Evolutionary conservation across 1,140 invertebrate genomes (phyloP), one percentile per base, ranked within the genome.

Genomic region (Drosophila sturtevanti): DNA sequence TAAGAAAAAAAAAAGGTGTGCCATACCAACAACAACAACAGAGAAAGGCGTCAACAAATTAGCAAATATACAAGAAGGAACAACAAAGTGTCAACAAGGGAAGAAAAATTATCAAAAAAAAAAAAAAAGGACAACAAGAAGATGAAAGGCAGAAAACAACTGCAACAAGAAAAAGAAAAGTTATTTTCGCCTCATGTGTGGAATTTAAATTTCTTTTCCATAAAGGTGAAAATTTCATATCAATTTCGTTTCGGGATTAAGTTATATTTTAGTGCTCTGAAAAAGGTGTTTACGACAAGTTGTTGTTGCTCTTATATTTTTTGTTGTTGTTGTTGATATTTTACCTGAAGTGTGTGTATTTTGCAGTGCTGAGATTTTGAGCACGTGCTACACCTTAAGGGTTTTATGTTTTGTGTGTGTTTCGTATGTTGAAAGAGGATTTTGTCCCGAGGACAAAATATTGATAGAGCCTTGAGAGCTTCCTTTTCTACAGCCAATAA

Each of bases 191-290:
- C 79, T 87, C 71, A 82, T 68, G 82, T 79, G 75, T 79, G 65
- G 82, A 87, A 87, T 87, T 87, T 87, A 82, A 87, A 87, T 82
- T 87, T 77, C 56, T 58, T 14, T 54, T 38, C n/a, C 58, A 21
- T 54, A 18, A 18, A 60, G 73, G 61, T 75, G 72, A 72, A 79
- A 87, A 79, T 86, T 81, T 81, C 82, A 81, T 86, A 86, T 86
- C 81, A 86, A 86, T 86, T 86, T 86, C 78, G 65, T 79, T 61
- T 48, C 69, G 63, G 81, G 81, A 86, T 86, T 86, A 87, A 86
- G 81, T 79, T 89, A 89, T 87, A 87, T 87, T 87, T 87, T 87
- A 86, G 76, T 82, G 79, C 79, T 89, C 54, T 68, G 48, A 71
- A 79, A 61, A 76, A 82, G 79, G 82, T 89, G 84, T 79, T 78